Base-by-base conservation (phyloP, 2,888 invertebrate genomes). In the Ornithoptera priamus region DNA sequence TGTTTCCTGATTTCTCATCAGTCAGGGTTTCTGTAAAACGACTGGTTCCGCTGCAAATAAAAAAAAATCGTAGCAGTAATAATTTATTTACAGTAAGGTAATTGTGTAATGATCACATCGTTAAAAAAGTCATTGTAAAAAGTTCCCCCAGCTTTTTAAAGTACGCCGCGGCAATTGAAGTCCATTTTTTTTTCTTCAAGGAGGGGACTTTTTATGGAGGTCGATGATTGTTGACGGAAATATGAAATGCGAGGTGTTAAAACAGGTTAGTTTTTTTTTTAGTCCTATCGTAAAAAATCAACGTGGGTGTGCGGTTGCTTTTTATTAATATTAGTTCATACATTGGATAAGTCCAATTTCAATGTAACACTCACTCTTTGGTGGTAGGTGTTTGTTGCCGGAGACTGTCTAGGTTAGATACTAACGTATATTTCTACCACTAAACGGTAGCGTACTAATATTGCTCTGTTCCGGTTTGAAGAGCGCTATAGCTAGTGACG, bases 91-190 rank as follows among this genome's bases (percentile, higher is more conserved):
- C 62, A 58, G 62, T 66, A 20, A 53, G 59, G 60, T 42, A 67
- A 79, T 79, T 74, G 78, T 70, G 72, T 70, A 72, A 74, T 77
- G 77, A 80, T 74, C 76, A 72, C 72, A 30, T 75, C 73, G 74
- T 77, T 77, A 76, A 75, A 79, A 79, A 78, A 76, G 75, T 50
- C 22, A n/a, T 39, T 59, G 71, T 74, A 85, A 85, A 85, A 81
- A 81, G 69, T 69, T 75, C 80, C 80, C 85, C 84, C 76, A 71
- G 69, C 68, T 75, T 85, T 85, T 85, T 83, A 82, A 80, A 80
- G 66, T 66, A 72, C 74, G 71, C 77, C 73, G 68, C 73, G 75
- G 74, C 77, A 81, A 84, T 83, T 80, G 78, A 76, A 72, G 71
- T 73, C 74, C 8, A 50, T 30, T 66, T 76, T 79, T 84, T 81